These are phyloP conservation scores for Ectemnius continuus DNA, from an alignment of 2,888 invertebrate genomes.

Conservation along the genomic window DNA sequence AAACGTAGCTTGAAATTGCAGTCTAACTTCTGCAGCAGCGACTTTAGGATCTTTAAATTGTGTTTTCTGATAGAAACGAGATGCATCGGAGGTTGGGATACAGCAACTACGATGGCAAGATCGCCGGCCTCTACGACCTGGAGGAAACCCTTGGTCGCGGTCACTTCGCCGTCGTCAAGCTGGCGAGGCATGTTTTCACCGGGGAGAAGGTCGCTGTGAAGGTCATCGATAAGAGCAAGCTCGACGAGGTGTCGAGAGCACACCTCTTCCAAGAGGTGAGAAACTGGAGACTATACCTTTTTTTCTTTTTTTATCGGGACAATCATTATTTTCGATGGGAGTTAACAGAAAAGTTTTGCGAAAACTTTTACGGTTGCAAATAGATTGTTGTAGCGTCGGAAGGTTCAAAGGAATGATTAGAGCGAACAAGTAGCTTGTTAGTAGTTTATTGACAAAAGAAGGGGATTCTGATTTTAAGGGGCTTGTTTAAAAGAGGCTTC, in stretches of 20 bases:
- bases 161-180: constrained; percentile 98
- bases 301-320: no score
- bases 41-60: not conserved
- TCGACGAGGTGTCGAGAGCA: constrained; percentile 96
- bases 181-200: constrained; percentile 98
- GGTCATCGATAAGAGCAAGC: constrained; percentile 98
- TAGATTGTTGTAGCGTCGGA: no score
- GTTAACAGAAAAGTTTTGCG: constrained; percentile 11
- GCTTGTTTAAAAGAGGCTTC: constrained; percentile 30
- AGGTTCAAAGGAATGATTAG: no score
- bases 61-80: constrained; percentile 46
- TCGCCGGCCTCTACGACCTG: constrained; percentile 97
- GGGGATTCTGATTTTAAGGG: not conserved
- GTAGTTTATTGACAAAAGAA: not conserved
- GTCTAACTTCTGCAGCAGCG: not conserved
- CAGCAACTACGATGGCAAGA: constrained; percentile 89
- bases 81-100: constrained; percentile 73
- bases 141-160: constrained; percentile 98
- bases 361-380: not conserved
- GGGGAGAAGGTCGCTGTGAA: constrained; percentile 99
- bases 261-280: constrained; percentile 97
- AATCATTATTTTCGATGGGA: constrained; percentile 5
- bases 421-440: no score
- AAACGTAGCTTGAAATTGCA: not conserved
- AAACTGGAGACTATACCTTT: constrained; percentile 12